A percentile compares a stretch with the other conserved stretches of the same genome.
Evolutionary conservation across 2,797 vertebrate genomes (phyloP).

Genomic region (Pangasius krempfi): DNA sequence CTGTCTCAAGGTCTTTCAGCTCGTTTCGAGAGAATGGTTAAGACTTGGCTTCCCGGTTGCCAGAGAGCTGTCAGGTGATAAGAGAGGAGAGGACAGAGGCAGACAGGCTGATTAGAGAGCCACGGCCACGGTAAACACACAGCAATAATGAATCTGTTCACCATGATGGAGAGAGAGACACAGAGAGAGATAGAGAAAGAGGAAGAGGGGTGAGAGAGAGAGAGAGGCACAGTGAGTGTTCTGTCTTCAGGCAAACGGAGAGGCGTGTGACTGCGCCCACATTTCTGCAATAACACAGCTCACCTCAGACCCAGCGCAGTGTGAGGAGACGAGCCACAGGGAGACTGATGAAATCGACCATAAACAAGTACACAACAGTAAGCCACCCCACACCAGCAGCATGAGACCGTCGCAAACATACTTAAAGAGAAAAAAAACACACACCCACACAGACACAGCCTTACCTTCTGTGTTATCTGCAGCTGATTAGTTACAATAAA

Average conservation of each 20-base stretch:
- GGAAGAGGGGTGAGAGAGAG: background rate
- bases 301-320: constrained; percentile 48
- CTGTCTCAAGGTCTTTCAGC: constrained; percentile 34
- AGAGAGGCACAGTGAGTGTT: constrained; percentile 42
- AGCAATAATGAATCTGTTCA: constrained; percentile 48
- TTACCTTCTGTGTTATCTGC: background rate
- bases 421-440: constrained; percentile 22
- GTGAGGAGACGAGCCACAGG: constrained; percentile 47
- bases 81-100: constrained; percentile 49
- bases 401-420: constrained; percentile 46
- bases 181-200: constrained; percentile 4
- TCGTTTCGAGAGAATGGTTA: constrained; percentile 46
- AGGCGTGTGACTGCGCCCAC: constrained; percentile 52
- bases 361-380: constrained; percentile 52
- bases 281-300: constrained; percentile 56
- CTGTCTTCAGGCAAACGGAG: constrained; percentile 51
- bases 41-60: constrained; percentile 47
- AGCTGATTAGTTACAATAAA: constrained; percentile 1
- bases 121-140: constrained; percentile 40
- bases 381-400: constrained; percentile 49
- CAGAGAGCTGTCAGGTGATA: constrained; percentile 57
- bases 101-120: constrained; percentile 57
- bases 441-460: constrained; percentile 13
- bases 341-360: constrained; percentile 58
- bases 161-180: constrained; percentile 7